A percentile compares a stretch with the other conserved stretches of the same genome.
Conservation (phyloP, 1,140 invertebrate species). For the Zaprionus lachaisei region DNA sequence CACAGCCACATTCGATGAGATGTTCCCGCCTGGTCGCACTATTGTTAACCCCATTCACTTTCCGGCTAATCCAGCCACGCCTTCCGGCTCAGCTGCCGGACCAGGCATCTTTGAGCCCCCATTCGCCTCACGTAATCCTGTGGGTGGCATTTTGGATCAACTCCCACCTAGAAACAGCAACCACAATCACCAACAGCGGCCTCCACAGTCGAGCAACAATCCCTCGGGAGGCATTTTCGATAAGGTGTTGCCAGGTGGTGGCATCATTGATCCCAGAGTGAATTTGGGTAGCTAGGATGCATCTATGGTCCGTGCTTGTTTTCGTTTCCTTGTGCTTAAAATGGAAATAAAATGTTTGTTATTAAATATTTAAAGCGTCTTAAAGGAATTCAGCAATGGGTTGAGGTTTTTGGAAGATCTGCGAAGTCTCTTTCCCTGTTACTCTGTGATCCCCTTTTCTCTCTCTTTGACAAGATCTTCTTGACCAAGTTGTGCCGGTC, state of each 20-base stretch:
- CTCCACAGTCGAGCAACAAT: slow-evolving; percentile 16
- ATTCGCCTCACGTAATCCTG: slow-evolving; percentile 40
- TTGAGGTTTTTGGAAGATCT: too few species aligned
- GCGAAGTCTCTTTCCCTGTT: too few species aligned
- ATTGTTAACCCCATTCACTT: slow-evolving; percentile 59
- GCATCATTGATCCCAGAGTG: slow-evolving; percentile 51
- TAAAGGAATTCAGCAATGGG: too few species aligned
- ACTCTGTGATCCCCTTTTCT: too few species aligned
- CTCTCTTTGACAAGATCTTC: too few species aligned
- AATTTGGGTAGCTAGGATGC: slow-evolving; percentile 32
- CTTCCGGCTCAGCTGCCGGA: slow-evolving; percentile 5
- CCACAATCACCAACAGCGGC: slow-evolving; percentile 18
- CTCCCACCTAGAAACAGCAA: slow-evolving; percentile 37
- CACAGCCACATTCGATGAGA: slow-evolving; percentile 84
- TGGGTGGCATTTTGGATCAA: slow-evolving; percentile 54
- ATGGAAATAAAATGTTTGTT: slow-evolving; percentile 25
- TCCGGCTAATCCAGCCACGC: slow-evolving; percentile 9
- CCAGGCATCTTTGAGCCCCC: slow-evolving; percentile 63
- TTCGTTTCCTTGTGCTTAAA: too few species aligned
- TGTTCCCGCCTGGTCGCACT: slow-evolving; percentile 75
- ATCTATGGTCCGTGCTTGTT: not conserved
- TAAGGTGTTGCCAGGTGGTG: slow-evolving; percentile 27
- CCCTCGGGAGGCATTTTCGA: slow-evolving; percentile 44
- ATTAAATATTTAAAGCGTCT: not conserved
- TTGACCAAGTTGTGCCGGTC: too few species aligned